Evolutionary conservation across 1,140 invertebrate genomes (phyloP).

Genomic region (Ditylenchus dipsaci): DNA sequence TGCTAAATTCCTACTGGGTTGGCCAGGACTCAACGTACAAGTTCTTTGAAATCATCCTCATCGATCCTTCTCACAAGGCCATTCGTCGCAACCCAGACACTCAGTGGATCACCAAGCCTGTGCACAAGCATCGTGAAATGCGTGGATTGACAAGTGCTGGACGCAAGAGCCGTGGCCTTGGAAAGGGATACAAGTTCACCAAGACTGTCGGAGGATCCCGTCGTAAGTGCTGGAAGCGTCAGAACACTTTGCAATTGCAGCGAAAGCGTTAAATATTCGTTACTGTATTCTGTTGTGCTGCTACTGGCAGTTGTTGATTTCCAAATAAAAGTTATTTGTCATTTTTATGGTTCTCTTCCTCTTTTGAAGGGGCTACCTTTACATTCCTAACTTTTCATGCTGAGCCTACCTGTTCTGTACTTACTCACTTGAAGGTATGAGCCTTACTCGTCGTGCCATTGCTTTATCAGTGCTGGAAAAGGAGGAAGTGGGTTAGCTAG

Average conservation of each 20-base stretch:
- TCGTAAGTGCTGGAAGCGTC: conserved; percentile 81
- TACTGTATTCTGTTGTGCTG: conserved; percentile 23
- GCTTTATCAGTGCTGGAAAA: neutral
- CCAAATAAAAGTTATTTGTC: neutral
- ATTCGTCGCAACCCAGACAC: conserved; percentile 89
- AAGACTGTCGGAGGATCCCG: conserved; percentile 95
- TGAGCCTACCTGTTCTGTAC: too few species aligned
- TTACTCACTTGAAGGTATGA: too few species aligned
- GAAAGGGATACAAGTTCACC: conserved; percentile 84
- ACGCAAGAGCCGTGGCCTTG: conserved; percentile 87
- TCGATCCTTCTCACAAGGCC: conserved; percentile 90
- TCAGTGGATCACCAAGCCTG: conserved; percentile 94
- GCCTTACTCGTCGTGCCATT: too few species aligned
- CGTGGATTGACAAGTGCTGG: conserved; percentile 94
- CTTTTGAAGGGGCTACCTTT: too few species aligned
- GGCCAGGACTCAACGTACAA: conserved; percentile 98
- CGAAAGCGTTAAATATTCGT: conserved; percentile 80
- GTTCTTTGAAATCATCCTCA: conserved; percentile 91
- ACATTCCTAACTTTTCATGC: too few species aligned
- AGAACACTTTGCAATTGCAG: conserved; percentile 84
- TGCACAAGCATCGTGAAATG: conserved; percentile 96
- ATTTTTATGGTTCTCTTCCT: neutral
- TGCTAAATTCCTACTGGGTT: conserved; percentile 98
- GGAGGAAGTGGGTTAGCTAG: neutral
- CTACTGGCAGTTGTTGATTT: conserved; percentile 13